Percentiles rank a stretch among this genome's conserved stretches.
These are phyloP conservation scores for Rhinella marina DNA, from an alignment of 2,797 vertebrate species.

Conservation along the genomic window DNA sequence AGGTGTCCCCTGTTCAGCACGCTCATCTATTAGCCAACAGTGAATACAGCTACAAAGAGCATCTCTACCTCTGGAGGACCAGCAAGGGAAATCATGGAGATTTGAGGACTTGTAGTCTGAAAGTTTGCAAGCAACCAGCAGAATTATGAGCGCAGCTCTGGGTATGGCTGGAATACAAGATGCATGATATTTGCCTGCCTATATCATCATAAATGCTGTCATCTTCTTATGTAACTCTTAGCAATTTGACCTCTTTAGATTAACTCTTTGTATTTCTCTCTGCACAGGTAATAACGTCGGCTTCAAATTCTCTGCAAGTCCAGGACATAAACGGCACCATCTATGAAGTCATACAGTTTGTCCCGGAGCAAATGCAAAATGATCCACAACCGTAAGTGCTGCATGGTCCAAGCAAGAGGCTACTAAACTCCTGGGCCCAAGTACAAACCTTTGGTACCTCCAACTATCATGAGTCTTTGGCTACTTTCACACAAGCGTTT, in stretches of 20 bases:
- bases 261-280: neutral
- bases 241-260: neutral
- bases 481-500: no score
- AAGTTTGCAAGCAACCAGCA: neutral
- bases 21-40: no score
- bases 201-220: neutral
- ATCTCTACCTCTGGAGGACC: no score
- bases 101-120: neutral
- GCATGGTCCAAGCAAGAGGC: neutral
- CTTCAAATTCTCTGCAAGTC: slow-evolving; percentile 75
- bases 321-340: slow-evolving; percentile 84
- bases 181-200: no score
- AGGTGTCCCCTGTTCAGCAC: no score
- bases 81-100: no score
- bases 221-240: neutral
- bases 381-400: slow-evolving; percentile 76
- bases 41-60: no score
- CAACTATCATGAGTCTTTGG: no score
- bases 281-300: slow-evolving; percentile 57
- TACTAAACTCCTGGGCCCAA: neutral
- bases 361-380: slow-evolving; percentile 82
- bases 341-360: slow-evolving; percentile 92
- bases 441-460: neutral
- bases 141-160: neutral
- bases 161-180: neutral